Base-by-base conservation (phyloP, 2,888 invertebrate genomes). In the Agonopterix alstromeriana region DNA sequence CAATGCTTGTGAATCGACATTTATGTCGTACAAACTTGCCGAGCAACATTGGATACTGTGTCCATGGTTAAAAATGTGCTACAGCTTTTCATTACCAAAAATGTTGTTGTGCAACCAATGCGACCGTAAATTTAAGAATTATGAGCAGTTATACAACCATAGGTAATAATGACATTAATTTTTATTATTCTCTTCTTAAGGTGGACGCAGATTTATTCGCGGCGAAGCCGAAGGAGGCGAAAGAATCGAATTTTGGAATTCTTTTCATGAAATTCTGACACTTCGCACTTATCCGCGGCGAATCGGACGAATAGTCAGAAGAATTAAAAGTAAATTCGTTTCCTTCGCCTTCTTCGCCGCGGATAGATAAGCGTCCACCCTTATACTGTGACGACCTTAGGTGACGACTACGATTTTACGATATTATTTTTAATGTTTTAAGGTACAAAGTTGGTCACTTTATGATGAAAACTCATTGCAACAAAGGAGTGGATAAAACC, bases 141-240 rank as follows among this genome's bases (percentile, higher is more conserved):
- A 88, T 59, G 86, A 89, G 49, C 86, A 86, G 56, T 63, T 89
- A 38, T 89, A 89, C 56, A 83, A 77, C 55, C 89, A 89, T 61
- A 83, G 89, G 89, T 87, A 58, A 55, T 42, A 9, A 38, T 42
- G 8, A 42, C 9, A 9, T 9, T 8, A 3, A 10, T 27, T 9
- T 11, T 8, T 12, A 42, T 5, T 27, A 27, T 1, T 12, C 12
- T 42, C 1, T n/a, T 3, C n/a, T 38, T n/a, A n/a, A n/a, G n/a
- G n/a, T n/a, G n/a, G n/a, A n/a, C n/a, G n/a, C n/a, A n/a, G n/a
- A n/a, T n/a, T n/a, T n/a, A n/a, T n/a, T n/a, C n/a, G n/a, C n/a
- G n/a, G n/a, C n/a, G n/a, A n/a, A n/a, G n/a, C n/a, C n/a, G n/a
- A n/a, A n/a, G n/a, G n/a, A n/a, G n/a, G n/a, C n/a, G n/a, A n/a